phyloP scores from a whole-genome alignment of 2,888 invertebrate genomes.

The Hedya salicella region DNA sequence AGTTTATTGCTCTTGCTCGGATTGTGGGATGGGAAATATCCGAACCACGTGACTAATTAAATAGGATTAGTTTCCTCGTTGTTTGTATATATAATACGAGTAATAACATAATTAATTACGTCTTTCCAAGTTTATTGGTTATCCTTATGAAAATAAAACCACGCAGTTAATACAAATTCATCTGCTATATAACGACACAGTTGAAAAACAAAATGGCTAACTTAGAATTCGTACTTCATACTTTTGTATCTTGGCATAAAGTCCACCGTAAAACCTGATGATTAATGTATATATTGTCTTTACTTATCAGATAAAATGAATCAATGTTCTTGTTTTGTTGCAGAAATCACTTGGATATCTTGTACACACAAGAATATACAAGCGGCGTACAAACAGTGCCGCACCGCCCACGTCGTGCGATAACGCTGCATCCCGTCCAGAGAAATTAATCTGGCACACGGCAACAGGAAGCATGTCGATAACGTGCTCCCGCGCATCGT shows the following conservation, averaged over 20 bases:
- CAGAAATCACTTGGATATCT: conserved; percentile 81
- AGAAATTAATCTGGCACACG: conserved; percentile 79
- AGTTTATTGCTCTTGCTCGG: conserved; percentile 33
- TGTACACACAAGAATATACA: conserved; percentile 78
- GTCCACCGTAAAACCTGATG: conserved; percentile 36
- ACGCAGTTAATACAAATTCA: background rate
- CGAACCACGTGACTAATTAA: conserved; percentile 14
- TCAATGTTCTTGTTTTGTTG: conserved; percentile 71
- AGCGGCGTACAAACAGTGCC: conserved; percentile 71
- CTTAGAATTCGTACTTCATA: background rate
- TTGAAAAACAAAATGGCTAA: background rate
- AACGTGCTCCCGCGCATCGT: conserved; percentile 56
- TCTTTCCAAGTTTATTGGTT: background rate
- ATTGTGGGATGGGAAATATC: conserved; percentile 18
- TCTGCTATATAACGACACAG: background rate
- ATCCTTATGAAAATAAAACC: background rate
- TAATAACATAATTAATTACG: background rate
- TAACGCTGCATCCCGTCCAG: conserved; percentile 76
- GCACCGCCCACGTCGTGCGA: conserved; percentile 74
- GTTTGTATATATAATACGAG: background rate
- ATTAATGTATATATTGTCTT: conserved; percentile 45
- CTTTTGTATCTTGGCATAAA: background rate
- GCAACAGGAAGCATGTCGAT: conserved; percentile 77
- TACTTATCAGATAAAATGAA: conserved; percentile 56
- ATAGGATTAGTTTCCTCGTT: background rate